These are phyloP conservation scores for Dendrocopos noguchii DNA, from an alignment of 2,113 vertebrate species.

Conservation along the genomic window DNA sequence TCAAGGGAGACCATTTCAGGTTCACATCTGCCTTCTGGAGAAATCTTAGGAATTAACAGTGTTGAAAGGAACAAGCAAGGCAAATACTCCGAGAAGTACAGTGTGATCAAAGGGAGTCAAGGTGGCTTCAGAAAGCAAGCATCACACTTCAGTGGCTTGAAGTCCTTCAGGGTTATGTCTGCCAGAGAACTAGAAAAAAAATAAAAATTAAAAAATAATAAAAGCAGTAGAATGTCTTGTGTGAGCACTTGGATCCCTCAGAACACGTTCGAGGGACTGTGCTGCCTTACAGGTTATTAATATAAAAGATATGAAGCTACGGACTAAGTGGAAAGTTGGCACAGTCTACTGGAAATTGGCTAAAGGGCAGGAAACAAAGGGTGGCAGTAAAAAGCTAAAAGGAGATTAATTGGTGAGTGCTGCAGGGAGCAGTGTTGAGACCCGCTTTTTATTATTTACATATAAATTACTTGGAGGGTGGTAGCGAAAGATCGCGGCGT, in stretches of 20 bases:
- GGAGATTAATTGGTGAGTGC: constrained; percentile 74
- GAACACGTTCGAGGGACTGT: constrained; percentile 46
- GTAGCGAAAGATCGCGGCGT: constrained; percentile 53
- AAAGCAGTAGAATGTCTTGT: not conserved
- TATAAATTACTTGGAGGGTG: constrained; percentile 72
- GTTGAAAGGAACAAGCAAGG: not conserved
- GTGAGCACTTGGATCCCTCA: constrained; percentile 40
- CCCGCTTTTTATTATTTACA: constrained; percentile 77
- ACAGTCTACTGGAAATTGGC: constrained; percentile 70
- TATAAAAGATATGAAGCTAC: constrained; percentile 57
- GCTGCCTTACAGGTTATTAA: constrained; percentile 69
- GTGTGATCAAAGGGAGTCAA: not conserved
- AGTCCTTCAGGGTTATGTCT: constrained; percentile 5
- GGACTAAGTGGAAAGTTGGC: constrained; percentile 75
- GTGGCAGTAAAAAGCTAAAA: constrained; percentile 73
- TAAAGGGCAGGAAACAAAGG: constrained; percentile 74
- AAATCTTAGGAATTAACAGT: not conserved
- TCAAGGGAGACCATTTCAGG: not conserved
- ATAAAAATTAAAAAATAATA: not conserved
- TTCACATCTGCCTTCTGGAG: constrained; percentile 16
- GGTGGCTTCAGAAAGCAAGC: constrained; percentile 19
- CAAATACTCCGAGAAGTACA: not conserved
- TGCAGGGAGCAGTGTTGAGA: constrained; percentile 57
- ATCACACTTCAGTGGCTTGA: not conserved
- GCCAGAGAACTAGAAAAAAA: not conserved